A percentile compares a stretch with the other conserved stretches of the same genome.
Evolutionary conservation across 1,140 invertebrate species (phyloP).

Genomic region (Drosophila nigromelanica): DNA sequence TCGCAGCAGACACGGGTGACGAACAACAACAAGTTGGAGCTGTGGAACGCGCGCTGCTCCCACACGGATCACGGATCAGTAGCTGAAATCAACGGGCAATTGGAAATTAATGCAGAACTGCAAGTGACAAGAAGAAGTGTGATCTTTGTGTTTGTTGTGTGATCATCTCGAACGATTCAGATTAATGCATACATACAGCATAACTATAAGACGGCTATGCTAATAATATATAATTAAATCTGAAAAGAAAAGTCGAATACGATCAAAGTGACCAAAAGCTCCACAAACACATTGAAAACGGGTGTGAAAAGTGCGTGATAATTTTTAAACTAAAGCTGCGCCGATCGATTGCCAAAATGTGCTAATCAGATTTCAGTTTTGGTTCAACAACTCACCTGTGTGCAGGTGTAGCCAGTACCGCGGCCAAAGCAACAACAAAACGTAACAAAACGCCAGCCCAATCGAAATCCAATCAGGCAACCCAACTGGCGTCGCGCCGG

Average conservation of each 20-base stretch:
- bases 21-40: constrained; percentile 80
- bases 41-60: constrained; percentile 33
- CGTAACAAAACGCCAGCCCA: constrained; percentile 16
- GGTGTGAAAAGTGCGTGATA: constrained; percentile 83
- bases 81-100: constrained; percentile 35
- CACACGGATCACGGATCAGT: constrained; percentile 35
- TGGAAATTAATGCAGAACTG: constrained; percentile 32
- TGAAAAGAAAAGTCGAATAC: not conserved
- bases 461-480: constrained; percentile 55
- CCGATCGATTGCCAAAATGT: constrained; percentile 67
- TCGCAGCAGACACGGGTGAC: constrained; percentile 81
- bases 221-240: no score
- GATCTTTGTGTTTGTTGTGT: constrained; percentile 22
- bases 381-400: constrained; percentile 56
- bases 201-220: constrained; percentile 1
- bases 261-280: constrained; percentile 11
- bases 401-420: constrained; percentile 1
- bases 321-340: constrained; percentile 60
- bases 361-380: constrained; percentile 80
- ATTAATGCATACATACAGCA: constrained; percentile 5
- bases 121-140: constrained; percentile 25
- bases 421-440: constrained; percentile 17
- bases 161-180: constrained; percentile 6
- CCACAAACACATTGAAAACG: constrained; percentile 41
- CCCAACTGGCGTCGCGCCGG: constrained; percentile 57